Conservation (phyloP, 2,113 vertebrate genomes). For the Formicarius rufipectus region DNA sequence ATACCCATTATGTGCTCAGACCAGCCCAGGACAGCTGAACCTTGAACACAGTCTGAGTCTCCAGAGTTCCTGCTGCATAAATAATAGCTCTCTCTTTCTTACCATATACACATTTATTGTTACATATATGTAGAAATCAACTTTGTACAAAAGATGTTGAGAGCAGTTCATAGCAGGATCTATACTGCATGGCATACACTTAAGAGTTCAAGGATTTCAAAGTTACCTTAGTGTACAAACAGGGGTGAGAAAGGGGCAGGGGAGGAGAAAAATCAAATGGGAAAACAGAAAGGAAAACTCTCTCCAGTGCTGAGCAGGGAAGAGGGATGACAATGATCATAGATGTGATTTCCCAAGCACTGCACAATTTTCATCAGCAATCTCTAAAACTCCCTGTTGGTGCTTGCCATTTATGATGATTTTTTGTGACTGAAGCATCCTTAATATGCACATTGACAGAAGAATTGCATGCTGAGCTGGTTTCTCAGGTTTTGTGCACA, state of each 20-base stretch:
- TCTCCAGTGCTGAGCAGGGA: neutral
- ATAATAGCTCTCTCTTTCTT: neutral
- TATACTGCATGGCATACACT: neutral
- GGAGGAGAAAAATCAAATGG: too few species aligned
- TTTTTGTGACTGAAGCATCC: neutral
- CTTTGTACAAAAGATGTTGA: neutral
- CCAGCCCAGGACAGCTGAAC: neutral
- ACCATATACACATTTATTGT: accelerated
- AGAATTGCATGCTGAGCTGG: too few species aligned
- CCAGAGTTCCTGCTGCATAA: neutral
- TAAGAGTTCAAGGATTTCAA: neutral
- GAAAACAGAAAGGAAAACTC: neutral
- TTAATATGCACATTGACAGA: neutral
- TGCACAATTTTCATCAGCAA: neutral
- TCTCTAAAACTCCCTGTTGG: neutral
- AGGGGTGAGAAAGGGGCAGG: neutral
- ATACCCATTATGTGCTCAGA: neutral
- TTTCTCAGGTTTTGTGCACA: neutral
- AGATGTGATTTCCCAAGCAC: neutral
- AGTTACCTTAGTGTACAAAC: neutral
- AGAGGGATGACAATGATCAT: neutral
- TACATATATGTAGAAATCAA: neutral
- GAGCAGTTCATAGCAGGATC: neutral
- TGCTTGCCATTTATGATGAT: neutral
- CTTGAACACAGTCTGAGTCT: neutral